phyloP scores from a whole-genome alignment of 2,113 vertebrate genomes.

The Pedionomus torquatus region DNA sequence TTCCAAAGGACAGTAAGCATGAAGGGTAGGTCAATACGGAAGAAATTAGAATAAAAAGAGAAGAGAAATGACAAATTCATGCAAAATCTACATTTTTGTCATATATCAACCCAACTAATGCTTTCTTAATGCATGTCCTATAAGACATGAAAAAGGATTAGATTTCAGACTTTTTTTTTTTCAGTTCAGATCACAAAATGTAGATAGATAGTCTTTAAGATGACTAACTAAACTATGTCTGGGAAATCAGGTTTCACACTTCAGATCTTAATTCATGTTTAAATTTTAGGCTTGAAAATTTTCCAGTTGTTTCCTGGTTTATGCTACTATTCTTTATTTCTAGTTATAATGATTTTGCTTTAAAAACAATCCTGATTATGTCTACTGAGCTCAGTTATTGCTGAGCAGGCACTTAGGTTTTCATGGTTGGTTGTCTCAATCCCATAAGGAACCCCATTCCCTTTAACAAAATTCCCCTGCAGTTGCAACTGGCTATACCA shows the following conservation, averaged over 20 bases:
- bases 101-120: neutral
- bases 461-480: neutral
- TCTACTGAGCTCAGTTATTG: neutral
- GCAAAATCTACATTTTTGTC: neutral
- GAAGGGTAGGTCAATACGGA: neutral
- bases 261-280: neutral
- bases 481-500: neutral
- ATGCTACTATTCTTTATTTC: neutral
- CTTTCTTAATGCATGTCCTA: neutral
- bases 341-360: neutral
- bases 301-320: neutral
- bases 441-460: neutral
- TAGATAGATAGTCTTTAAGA: neutral
- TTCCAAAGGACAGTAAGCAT: neutral
- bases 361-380: neutral
- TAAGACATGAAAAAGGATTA: neutral
- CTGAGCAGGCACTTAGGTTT: neutral
- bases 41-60: neutral
- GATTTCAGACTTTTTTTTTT: neutral
- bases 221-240: neutral
- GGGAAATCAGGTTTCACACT: neutral
- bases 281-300: neutral
- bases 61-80: neutral
- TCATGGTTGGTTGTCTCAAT: neutral
- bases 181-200: neutral